Percentiles rank a stretch among this genome's conserved stretches.
Evolutionary conservation across 2,113 vertebrate genomes (phyloP).

Genomic region (Atractosteus spatula): DNA sequence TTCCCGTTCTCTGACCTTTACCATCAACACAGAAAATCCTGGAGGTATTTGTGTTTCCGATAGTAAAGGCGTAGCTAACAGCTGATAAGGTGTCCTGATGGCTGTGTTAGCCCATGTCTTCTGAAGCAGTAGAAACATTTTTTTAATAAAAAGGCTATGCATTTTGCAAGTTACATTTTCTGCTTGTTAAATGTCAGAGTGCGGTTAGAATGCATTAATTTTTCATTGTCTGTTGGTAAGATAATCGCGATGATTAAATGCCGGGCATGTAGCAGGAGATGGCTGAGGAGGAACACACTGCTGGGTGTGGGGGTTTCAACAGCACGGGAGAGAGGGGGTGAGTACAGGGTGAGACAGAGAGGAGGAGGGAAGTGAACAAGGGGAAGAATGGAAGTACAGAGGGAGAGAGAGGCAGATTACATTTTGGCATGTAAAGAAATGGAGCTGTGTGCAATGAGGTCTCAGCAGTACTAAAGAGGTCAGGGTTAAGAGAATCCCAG

Average conservation of each 20-base stretch:
- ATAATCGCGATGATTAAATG: slow-evolving; percentile 37
- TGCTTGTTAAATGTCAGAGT: slow-evolving; percentile 38
- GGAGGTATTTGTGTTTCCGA: too few species aligned
- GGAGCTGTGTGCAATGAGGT: slow-evolving; percentile 3
- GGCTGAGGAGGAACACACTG: neutral
- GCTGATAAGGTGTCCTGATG: neutral
- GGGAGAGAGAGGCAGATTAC: neutral
- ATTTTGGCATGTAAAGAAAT: neutral
- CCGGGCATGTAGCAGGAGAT: slow-evolving; percentile 23
- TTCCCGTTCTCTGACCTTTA: too few species aligned
- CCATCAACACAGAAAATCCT: too few species aligned
- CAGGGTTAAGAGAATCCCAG: neutral
- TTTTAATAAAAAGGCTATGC: neutral
- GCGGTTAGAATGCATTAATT: slow-evolving; percentile 42
- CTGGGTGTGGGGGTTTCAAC: slow-evolving; percentile 13
- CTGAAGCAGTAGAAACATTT: too few species aligned
- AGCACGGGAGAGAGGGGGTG: neutral
- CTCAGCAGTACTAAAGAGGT: neutral
- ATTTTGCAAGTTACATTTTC: slow-evolving; percentile 18
- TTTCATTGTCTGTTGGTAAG: slow-evolving; percentile 47
- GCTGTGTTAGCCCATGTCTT: too few species aligned
- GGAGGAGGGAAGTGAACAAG: neutral
- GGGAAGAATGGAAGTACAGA: neutral
- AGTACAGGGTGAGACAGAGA: neutral
- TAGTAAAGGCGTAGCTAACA: neutral